Conservation (phyloP, 2,888 invertebrate species). For the Caenorhabditis japonica region DNA sequence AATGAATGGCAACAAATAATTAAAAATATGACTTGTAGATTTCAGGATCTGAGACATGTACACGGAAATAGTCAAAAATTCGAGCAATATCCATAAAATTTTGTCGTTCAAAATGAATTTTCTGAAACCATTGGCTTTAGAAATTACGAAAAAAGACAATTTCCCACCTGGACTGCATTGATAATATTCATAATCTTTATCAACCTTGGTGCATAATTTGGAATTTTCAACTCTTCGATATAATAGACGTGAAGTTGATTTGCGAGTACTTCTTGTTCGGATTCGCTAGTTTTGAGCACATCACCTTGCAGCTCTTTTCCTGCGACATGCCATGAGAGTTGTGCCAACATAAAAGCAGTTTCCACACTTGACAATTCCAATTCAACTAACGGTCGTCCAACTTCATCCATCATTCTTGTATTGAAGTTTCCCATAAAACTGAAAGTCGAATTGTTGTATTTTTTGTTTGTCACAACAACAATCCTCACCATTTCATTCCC, state of each 20-base stretch:
- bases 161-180: constrained; percentile 54
- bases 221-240: constrained; percentile 24
- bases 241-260: constrained; percentile 60
- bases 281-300: constrained; percentile 40
- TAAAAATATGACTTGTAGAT: constrained; percentile 48
- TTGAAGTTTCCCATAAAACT: constrained; percentile 45
- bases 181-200: constrained; percentile 63
- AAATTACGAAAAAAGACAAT: neutral
- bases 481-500: constrained; percentile 39
- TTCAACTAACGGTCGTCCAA: constrained; percentile 48
- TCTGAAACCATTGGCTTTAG: constrained; percentile 17
- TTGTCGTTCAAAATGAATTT: constrained; percentile 47
- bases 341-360: constrained; percentile 55
- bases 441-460: constrained; percentile 24
- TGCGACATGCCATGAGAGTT: constrained; percentile 55
- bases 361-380: constrained; percentile 43
- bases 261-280: constrained; percentile 46
- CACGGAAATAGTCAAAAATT: constrained; percentile 45
- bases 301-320: constrained; percentile 47
- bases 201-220: constrained; percentile 60
- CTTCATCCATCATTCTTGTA: constrained; percentile 53
- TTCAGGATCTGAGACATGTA: constrained; percentile 47
- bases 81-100: constrained; percentile 47
- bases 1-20: too few relatives aligned
- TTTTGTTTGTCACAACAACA: too few relatives aligned